A percentile compares a stretch with the other conserved stretches of the same genome.
Evolutionary conservation across 2,797 vertebrate species (phyloP).

Genomic region (Aphelocoma californica): DNA sequence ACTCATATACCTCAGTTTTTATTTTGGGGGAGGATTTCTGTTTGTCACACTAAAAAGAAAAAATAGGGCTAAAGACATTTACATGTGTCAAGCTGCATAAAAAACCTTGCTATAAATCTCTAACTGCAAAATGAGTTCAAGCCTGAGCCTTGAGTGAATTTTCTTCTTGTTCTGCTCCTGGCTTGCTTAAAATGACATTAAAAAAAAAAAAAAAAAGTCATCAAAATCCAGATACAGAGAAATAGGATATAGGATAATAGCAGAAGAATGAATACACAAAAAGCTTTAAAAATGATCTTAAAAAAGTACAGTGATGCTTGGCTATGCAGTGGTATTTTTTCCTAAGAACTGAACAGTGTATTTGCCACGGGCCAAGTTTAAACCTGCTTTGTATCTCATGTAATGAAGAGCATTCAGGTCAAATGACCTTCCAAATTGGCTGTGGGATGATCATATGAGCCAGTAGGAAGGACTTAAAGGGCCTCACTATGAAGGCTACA

Average conservation of each 20-base stretch:
- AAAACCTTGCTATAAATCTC: constrained; percentile 11
- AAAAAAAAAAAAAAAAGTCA: not conserved
- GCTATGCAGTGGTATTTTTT: not conserved
- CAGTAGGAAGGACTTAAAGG: not conserved
- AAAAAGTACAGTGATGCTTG: not conserved
- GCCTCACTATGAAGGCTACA: not conserved
- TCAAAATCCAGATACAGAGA: not conserved
- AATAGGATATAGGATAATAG: not conserved
- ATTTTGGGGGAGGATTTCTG: not conserved
- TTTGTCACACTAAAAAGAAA: not conserved
- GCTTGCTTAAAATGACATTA: not conserved
- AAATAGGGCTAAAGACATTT: constrained; percentile 4
- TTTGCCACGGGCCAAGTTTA: not conserved
- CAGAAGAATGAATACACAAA: not conserved
- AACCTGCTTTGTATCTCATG: not conserved
- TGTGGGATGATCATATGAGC: not conserved
- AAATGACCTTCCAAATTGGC: not conserved
- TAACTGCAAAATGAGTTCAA: constrained; percentile 21
- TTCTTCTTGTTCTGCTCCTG: not conserved
- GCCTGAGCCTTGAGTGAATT: not conserved
- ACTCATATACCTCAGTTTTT: not conserved
- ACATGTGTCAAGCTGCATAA: not conserved
- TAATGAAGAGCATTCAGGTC: not conserved
- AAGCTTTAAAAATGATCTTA: not conserved
- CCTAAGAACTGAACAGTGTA: not conserved